Percentiles rank a stretch among this genome's conserved stretches.
These are phyloP conservation scores for Apogon hyalosoma DNA, from an alignment of 2,797 vertebrate genomes.

Conservation along the genomic window DNA sequence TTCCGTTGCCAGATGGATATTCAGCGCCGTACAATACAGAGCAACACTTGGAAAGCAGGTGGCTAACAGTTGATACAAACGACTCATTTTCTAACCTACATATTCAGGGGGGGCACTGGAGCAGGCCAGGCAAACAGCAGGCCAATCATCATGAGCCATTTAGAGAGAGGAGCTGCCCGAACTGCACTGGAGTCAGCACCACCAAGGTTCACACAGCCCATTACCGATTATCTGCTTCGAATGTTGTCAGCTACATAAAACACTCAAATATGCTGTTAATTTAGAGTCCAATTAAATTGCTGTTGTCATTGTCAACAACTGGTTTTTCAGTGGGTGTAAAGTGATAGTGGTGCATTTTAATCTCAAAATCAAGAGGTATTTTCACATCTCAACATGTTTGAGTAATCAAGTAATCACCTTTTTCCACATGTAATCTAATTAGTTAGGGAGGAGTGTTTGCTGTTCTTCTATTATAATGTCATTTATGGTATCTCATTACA, in stretches of 20 bases:
- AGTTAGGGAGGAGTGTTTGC: constrained; percentile 21
- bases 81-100: constrained; percentile 35
- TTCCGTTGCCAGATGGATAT: constrained; percentile 51
- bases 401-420: constrained; percentile 27
- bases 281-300: constrained; percentile 26
- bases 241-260: constrained; percentile 33
- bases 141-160: constrained; percentile 44
- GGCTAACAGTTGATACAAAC: constrained; percentile 54
- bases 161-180: constrained; percentile 23
- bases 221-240: constrained; percentile 45
- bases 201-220: constrained; percentile 23
- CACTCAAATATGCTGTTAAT: constrained; percentile 38
- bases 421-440: constrained; percentile 37
- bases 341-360: constrained; percentile 17
- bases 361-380: constrained; percentile 36
- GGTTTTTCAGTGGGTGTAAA: background rate
- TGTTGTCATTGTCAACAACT: constrained; percentile 1
- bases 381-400: constrained; percentile 35
- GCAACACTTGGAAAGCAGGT: constrained; percentile 45
- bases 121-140: constrained; percentile 44
- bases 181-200: constrained; percentile 24
- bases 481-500: constrained; percentile 66
- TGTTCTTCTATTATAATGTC: constrained; percentile 37
- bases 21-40: constrained; percentile 26
- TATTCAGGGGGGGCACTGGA: constrained; percentile 32